These are phyloP conservation scores for Schizopygopsis pylzovi DNA, from an alignment of 2,797 vertebrate genomes.

Conservation along the genomic window DNA sequence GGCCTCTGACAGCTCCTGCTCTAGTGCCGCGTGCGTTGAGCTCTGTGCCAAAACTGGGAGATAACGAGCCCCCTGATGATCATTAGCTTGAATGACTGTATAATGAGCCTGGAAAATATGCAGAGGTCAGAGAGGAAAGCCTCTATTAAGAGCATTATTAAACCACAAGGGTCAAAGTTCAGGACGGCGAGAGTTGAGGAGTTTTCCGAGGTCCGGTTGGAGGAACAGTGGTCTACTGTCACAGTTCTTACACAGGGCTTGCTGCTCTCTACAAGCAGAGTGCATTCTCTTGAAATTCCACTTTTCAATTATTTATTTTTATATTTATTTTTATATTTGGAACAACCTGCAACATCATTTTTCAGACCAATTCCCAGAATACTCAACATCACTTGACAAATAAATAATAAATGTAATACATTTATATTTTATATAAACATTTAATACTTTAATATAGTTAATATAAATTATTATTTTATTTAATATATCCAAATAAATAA, in stretches of 20 bases:
- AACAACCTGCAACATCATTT: not conserved
- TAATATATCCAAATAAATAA: too few relatives aligned
- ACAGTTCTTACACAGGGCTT: not conserved
- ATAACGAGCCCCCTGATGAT: conserved; percentile 79
- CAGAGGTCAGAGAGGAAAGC: conserved; percentile 73
- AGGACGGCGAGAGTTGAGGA: conserved; percentile 66
- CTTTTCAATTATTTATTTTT: not conserved
- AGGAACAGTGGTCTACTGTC: conserved; percentile 6
- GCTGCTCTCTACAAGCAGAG: not conserved
- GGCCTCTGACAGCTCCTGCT: conserved; percentile 52
- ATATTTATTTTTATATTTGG: too few relatives aligned
- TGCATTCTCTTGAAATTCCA: not conserved
- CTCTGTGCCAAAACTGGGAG: conserved; percentile 66
- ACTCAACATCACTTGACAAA: not conserved
- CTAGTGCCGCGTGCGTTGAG: conserved; percentile 57
- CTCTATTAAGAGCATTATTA: conserved; percentile 75
- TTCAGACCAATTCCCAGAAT: not conserved
- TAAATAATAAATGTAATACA: too few relatives aligned
- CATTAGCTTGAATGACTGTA: conserved; percentile 79
- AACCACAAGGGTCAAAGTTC: conserved; percentile 76
- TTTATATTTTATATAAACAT: too few relatives aligned
- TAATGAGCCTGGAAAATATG: conserved; percentile 81
- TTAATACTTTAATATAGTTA: too few relatives aligned
- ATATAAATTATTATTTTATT: too few relatives aligned
- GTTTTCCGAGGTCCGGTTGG: not conserved